These are phyloP conservation scores for Halichoeres trimaculatus DNA, from an alignment of 2,113 vertebrate genomes.

Conservation along the genomic window DNA sequence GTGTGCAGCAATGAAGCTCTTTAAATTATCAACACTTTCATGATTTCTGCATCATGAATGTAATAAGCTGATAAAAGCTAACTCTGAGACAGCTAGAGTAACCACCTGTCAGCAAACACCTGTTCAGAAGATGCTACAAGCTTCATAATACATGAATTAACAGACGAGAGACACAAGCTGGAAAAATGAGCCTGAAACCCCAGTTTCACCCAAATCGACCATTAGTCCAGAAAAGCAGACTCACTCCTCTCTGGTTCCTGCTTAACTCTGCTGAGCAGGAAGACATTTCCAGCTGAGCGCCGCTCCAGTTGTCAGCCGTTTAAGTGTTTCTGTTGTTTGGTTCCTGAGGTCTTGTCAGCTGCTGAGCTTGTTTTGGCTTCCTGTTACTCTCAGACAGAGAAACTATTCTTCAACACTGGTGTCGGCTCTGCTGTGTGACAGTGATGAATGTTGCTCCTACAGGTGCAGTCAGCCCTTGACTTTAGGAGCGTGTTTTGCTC, in stretches of 20 bases:
- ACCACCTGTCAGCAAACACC: too few relatives aligned
- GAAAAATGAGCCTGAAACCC: background rate
- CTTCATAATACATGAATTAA: background rate
- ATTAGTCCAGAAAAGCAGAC: background rate
- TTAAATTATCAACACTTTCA: too few relatives aligned
- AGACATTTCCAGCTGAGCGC: background rate
- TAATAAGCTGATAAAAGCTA: background rate
- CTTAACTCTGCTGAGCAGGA: background rate
- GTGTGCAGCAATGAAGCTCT: too few relatives aligned
- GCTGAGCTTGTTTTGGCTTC: constrained; percentile 3
- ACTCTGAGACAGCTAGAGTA: background rate
- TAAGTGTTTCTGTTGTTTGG: background rate
- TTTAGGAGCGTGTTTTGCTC: constrained; percentile 1
- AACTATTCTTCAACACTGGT: constrained; percentile 6
- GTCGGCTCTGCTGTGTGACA: background rate
- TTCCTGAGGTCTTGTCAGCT: background rate
- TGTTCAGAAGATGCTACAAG: background rate
- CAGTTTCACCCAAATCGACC: background rate
- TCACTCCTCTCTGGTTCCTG: background rate
- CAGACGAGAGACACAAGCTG: background rate
- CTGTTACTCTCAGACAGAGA: constrained; percentile 7
- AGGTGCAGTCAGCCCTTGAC: background rate
- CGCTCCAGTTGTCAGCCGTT: background rate
- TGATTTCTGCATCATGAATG: too few relatives aligned
- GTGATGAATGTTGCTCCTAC: constrained; percentile 30